Base-by-base conservation (phyloP, 1,140 invertebrate species). In the Pectinophora gossypiella region DNA sequence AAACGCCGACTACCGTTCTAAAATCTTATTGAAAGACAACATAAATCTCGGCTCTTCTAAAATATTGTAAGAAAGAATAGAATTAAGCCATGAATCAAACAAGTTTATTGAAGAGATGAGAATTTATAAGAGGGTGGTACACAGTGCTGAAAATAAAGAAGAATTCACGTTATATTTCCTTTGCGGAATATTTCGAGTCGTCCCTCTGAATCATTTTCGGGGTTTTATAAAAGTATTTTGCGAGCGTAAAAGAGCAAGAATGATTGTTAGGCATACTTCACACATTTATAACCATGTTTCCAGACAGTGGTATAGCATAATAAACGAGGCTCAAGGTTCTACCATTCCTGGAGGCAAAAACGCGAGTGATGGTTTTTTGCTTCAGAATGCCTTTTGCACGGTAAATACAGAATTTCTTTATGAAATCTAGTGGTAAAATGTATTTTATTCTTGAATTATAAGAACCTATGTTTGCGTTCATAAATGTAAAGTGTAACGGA, bases 281-380 rank as follows among this genome's bases (percentile, higher is more conserved):
- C 36, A 40, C 36, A 40, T 40, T 40, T 7, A 40, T 40, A 40
- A 40, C 36, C 36, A 40, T 40, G 10, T 40, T 16, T 13, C 36
- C 36, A 40, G 13, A 40, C 13, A 40, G 36, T 40, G 16, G 36
- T 40, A 40, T 40, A 40, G 36, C 36, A 15, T 40, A 40, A 40
- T 16, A 40, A 40, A 40, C 16, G 36, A 40, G 2, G 23, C 5
- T 27, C 16, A 15, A 40, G 2, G 27, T 32, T 9, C n/a, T 23
- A 23, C 7, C 36, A 40, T 40, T 40, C 36, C 16, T 40, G 36
- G 7, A 7, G n/a, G 36, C 36, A 13, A 16, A n/a, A n/a, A n/a
- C n/a, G n/a, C n/a, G n/a, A n/a, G n/a, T n/a, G n/a, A n/a, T n/a
- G n/a, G n/a, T n/a, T n/a, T n/a, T n/a, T n/a, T n/a, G n/a, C n/a